These are phyloP conservation scores for Brachionus asplanchnoidis DNA, from an alignment of 1,140 invertebrate genomes.

Conservation along the genomic window DNA sequence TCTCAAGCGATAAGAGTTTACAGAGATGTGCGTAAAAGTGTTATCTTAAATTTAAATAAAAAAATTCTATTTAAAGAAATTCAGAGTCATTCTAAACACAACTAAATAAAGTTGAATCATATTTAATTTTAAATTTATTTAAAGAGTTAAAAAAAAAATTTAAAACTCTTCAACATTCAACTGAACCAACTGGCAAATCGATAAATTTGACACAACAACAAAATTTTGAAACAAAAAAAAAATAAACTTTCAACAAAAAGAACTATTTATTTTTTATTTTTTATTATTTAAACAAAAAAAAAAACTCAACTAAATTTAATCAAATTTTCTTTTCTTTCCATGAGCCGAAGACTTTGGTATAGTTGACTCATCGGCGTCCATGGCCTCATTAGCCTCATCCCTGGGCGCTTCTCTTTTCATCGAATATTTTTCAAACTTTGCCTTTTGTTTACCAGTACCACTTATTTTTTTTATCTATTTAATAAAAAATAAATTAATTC, in stretches of 20 bases:
- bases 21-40: no score
- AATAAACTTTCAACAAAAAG: neutral
- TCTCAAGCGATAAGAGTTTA: no score
- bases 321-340: constrained; percentile 40
- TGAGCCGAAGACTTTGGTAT: neutral
- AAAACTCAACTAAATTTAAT: neutral
- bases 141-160: no score
- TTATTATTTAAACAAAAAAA: neutral
- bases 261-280: constrained; percentile 2
- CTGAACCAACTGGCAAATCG: neutral
- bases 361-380: constrained; percentile 36
- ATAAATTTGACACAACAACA: neutral
- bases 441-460: constrained; percentile 73
- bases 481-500: constrained; percentile 40
- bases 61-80: no score
- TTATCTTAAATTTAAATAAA: no score
- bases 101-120: no score
- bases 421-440: constrained; percentile 85
- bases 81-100: no score
- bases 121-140: no score
- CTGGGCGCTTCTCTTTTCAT: constrained; percentile 60
- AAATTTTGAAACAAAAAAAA: neutral
- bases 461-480: constrained; percentile 63
- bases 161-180: neutral
- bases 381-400: constrained; percentile 10